Evolutionary conservation across 1,140 invertebrate genomes (phyloP), one percentile per base, ranked within the genome.

Genomic region (Ruditapes philippinarum): DNA sequence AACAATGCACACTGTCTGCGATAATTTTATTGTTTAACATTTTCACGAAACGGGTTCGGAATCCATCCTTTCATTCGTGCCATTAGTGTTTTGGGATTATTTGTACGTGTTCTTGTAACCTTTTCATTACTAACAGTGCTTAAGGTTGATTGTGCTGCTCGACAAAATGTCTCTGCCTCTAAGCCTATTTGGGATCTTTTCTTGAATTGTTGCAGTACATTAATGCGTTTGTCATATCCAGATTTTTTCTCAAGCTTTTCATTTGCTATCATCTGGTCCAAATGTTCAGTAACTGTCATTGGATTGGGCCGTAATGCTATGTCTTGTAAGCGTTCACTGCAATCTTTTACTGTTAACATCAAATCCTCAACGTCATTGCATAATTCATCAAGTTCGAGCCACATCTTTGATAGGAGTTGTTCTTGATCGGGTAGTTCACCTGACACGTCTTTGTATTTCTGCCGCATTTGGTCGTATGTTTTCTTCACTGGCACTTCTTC

Each of bases 301-400:
- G 88, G 79, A 65, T 89, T 81, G n/a, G 65, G 88, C 12, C 60
- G 9, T 28, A 89, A 25, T 19, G 80, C 88, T 60, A 76, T 89
- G 51, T 82, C 54, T 57, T 82, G 40, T 33, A 89, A 51, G 73
- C 65, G 3, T 2, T 42, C 54, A 49, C 62, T 89, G 57, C 88
- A 89, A 19, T 36, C 25, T n/a, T 36, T 38, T n/a, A 89, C 54
- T 38, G n/a, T 17, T 0, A 76, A n/a, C 51, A 91, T 70, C 33
- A 45, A 57, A 19, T 49, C 42, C 19, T 38, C 4, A 36, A 89
- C 82, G 11, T 40, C 42, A 17, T 40, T 14, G 22, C 19, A 33
- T 25, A 89, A 22, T 0, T 73, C 49, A 0, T 89, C 74, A 17
- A 91, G 33, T 28, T 89, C 65, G 19, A 73, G 60, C 5, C 7